Base-by-base conservation (phyloP, 2,113 vertebrate genomes). In the Chaetorhynchus papuensis region DNA sequence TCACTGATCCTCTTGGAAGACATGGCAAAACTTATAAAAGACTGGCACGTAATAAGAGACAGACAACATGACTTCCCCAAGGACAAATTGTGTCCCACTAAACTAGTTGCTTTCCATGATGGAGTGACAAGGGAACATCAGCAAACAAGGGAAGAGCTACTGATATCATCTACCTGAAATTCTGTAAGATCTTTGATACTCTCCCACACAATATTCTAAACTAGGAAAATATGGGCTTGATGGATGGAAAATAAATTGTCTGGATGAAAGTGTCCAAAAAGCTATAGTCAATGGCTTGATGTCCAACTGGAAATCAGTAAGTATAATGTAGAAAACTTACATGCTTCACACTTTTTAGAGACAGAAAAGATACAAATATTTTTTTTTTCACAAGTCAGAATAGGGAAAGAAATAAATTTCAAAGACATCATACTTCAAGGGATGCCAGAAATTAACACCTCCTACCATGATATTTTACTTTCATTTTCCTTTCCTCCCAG, bases 401-500 rank as follows among this genome's bases (percentile, higher is more conserved):
- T 4, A 61, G 33, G 2, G 22, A 68, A 82, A 70, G 10, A 92
- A 65, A 88, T n/a, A 75, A 39, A 90, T 80, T 80, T 88, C 39
- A 88, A 64, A 93, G 31, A 10, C 5, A 45, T 49, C 5, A 31
- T 52, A 60, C 20, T 84, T 93, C 82, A 91, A 83, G 61, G 15
- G 7, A 5, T 64, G 27, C 8, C 42, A 84, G 65, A 86, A 68
- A 71, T 66, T 59, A 63, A 28, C 30, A 59, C 47, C 31, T 87
- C 45, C 31, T 87, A 71, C 41, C 3, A 19, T 33, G 41, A 79
- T 79, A n/a, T 87, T 89, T 87, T 52, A 28, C 33, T 94, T 91
- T 53, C 13, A 65, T 80, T 95, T 95, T 87, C 14, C 54, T 87
- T 86, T 79, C n/a, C 42, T 89, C n/a, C 12, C 37, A 69, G 72